A percentile compares a stretch with the other conserved stretches of the same genome.
Evolutionary conservation across 2,888 invertebrate species (phyloP).

Genomic region (Drosophila macrothrix): DNA sequence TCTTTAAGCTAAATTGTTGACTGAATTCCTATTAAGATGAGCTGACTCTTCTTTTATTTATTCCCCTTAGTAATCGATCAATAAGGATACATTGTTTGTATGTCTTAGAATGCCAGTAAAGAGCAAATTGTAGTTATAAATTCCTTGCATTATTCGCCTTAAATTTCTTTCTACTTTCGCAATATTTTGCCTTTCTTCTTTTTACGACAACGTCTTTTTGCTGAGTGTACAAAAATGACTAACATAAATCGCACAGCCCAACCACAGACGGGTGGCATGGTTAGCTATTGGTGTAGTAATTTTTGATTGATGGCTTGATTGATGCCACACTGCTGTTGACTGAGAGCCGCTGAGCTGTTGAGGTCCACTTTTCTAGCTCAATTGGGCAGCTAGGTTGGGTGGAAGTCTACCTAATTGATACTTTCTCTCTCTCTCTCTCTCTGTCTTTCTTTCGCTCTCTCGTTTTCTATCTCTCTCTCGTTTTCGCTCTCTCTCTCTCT

Average conservation of each 20-base stretch:
- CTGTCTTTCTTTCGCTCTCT: not conserved
- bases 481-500: not conserved
- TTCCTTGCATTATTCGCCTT: not conserved
- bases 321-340: slow-evolving; percentile 51
- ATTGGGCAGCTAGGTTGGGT: slow-evolving; percentile 31
- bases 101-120: not conserved
- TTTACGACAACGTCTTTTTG: not conserved
- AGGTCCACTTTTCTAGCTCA: slow-evolving; percentile 35
- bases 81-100: not conserved
- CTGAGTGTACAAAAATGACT: slow-evolving; percentile 24
- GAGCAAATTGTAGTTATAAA: not conserved
- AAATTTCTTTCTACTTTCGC: not conserved
- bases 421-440: not conserved
- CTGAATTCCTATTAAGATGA: not conserved
- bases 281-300: slow-evolving; percentile 1
- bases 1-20: not conserved
- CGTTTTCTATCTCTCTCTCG: not conserved
- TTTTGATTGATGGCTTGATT: slow-evolving; percentile 73
- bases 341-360: slow-evolving; percentile 35
- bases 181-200: not conserved
- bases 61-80: not conserved
- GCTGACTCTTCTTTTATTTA: not conserved
- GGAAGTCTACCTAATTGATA: slow-evolving; percentile 50
- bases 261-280: not conserved
- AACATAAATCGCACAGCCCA: slow-evolving; percentile 56